These are phyloP conservation scores for Oriolus oriolus DNA, from an alignment of 2,113 vertebrate species.

Conservation along the genomic window DNA sequence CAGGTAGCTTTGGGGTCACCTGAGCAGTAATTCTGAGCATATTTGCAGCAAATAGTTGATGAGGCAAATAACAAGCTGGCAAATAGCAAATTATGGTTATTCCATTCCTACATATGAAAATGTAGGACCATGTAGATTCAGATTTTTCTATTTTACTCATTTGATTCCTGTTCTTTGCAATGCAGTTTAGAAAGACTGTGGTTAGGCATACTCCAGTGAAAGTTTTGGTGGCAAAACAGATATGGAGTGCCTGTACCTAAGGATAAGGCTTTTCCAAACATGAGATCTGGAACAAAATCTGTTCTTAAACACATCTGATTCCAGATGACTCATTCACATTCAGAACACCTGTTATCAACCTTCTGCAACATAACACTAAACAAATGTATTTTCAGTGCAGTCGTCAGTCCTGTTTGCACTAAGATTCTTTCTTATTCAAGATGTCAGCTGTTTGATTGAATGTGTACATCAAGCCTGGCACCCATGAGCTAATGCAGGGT, in stretches of 20 bases:
- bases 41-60: not conserved
- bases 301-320: not conserved
- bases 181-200: not conserved
- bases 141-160: not conserved
- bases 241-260: not conserved
- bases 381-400: not conserved
- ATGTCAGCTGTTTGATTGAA: not conserved
- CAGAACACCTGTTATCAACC: not conserved
- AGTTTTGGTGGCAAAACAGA: not conserved
- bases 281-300: not conserved
- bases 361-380: not conserved
- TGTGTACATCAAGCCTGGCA: not conserved
- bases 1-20: not conserved
- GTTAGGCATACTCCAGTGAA: not conserved
- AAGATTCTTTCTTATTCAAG: not conserved
- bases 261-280: not conserved
- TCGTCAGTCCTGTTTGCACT: not conserved
- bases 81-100: not conserved
- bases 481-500: not conserved
- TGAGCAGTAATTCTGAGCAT: not conserved
- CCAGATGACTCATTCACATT: not conserved
- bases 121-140: not conserved
- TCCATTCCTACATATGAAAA: not conserved
- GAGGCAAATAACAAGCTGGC: not conserved
- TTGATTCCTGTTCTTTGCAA: not conserved